Percentiles rank a stretch among this genome's conserved stretches.
These are phyloP conservation scores for Muscicapa comitata DNA, from an alignment of 2,797 vertebrate species.

Conservation along the genomic window DNA sequence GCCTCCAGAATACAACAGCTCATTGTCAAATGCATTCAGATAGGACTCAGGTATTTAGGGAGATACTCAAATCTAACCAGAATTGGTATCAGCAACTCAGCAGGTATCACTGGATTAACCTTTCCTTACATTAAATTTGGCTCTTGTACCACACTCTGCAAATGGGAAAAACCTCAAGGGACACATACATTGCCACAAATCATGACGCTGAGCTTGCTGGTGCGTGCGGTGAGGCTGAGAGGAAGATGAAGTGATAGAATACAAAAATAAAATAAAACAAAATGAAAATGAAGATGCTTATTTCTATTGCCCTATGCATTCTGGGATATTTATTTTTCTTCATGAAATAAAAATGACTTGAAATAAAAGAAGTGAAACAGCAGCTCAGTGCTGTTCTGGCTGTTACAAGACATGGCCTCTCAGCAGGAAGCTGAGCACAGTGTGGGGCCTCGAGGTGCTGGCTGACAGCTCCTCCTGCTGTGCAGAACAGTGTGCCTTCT, in stretches of 20 bases:
- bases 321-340: neutral
- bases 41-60: neutral
- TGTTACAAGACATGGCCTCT: neutral
- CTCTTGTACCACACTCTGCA: neutral
- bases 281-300: neutral
- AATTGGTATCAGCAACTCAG: neutral
- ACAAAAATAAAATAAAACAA: neutral
- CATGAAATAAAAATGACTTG: neutral
- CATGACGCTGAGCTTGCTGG: neutral
- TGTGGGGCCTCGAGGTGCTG: neutral
- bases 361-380: neutral
- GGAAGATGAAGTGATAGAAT: neutral
- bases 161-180: neutral
- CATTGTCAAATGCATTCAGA: neutral
- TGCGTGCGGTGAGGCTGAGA: neutral
- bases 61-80: neutral
- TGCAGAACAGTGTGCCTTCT: neutral
- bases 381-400: neutral
- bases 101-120: neutral
- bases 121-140: neutral
- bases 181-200: neutral
- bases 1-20: neutral
- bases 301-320: neutral
- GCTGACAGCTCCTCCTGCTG: neutral
- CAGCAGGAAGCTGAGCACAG: neutral